Conservation (phyloP, 2,113 vertebrate genomes). For the Pholis gunnellus region DNA sequence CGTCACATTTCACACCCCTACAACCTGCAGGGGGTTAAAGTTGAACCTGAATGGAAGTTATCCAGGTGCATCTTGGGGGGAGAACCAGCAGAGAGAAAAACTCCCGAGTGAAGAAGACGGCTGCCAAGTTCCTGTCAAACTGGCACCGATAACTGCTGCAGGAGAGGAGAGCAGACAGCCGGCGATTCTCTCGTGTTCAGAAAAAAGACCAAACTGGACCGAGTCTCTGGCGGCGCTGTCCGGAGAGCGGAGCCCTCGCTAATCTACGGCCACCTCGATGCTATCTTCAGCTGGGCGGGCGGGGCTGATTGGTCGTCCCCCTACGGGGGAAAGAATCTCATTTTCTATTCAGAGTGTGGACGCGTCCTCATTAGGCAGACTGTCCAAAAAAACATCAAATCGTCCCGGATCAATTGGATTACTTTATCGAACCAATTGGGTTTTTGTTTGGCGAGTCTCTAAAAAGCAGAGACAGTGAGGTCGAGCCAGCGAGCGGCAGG, state of each 20-base stretch:
- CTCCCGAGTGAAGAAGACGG: neutral
- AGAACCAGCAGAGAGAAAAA: conserved; percentile 12
- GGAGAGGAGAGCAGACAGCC: neutral
- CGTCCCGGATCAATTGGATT: conserved; percentile 32
- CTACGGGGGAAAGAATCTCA: conserved; percentile 14
- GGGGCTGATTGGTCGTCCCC: neutral
- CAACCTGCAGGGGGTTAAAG: conserved; percentile 30
- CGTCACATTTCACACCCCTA: conserved; percentile 34
- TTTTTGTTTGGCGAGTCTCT: conserved; percentile 44
- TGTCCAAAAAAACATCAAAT: conserved; percentile 45
- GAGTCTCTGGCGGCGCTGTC: conserved; percentile 18
- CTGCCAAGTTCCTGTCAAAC: conserved; percentile 59
- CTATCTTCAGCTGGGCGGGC: conserved; percentile 45
- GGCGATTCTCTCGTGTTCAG: neutral
- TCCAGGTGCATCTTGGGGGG: conserved; percentile 41
- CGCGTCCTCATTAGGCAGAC: conserved; percentile 40
- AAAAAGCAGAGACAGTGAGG: conserved; percentile 2
- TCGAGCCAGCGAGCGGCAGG: neutral
- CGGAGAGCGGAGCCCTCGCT: conserved; percentile 4
- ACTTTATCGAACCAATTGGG: conserved; percentile 35
- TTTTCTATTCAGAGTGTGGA: conserved; percentile 43
- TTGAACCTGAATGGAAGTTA: conserved; percentile 40
- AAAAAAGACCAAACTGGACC: neutral
- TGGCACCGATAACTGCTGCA: conserved; percentile 27
- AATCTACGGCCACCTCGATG: conserved; percentile 55